Evolutionary conservation across 2,113 vertebrate species (phyloP).

Genomic region (Nerophis lumbriciformis): DNA sequence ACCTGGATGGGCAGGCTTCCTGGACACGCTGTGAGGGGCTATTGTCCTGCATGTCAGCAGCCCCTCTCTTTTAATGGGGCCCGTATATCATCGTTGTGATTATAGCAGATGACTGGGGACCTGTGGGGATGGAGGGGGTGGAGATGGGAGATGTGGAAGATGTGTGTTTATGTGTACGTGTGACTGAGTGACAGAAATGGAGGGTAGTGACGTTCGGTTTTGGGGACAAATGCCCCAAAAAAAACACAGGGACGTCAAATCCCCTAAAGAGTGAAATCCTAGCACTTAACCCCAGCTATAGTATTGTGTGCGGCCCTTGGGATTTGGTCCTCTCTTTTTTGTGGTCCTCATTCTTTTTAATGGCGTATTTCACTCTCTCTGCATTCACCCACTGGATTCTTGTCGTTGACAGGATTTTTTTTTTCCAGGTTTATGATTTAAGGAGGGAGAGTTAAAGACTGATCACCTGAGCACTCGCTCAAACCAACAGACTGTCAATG

Average conservation of each 20-base stretch:
- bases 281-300: conserved; percentile 76
- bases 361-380: conserved; percentile 54
- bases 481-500: conserved; percentile 1
- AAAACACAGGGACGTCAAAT: conserved; percentile 67
- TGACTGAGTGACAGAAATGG: conserved; percentile 21
- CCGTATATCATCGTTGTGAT: conserved; percentile 70
- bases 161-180: conserved; percentile 40
- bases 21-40: conserved; percentile 76
- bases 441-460: conserved; percentile 16
- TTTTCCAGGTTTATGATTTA: conserved; percentile 41
- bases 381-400: conserved; percentile 31
- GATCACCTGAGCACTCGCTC: conserved; percentile 42
- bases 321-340: conserved; percentile 44
- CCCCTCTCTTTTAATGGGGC: conserved; percentile 66
- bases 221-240: conserved; percentile 68
- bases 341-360: conserved; percentile 59
- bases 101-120: conserved; percentile 62
- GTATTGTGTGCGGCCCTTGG: conserved; percentile 61
- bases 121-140: conserved; percentile 36
- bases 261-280: conserved; percentile 71
- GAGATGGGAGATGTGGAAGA: conserved; percentile 49
- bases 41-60: conserved; percentile 71
- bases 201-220: conserved; percentile 52
- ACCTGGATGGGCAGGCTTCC: conserved; percentile 68
- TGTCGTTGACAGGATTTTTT: conserved; percentile 19